Evolutionary conservation across 2,888 invertebrate genomes (phyloP).

Genomic region (Leucophenga maculata): DNA sequence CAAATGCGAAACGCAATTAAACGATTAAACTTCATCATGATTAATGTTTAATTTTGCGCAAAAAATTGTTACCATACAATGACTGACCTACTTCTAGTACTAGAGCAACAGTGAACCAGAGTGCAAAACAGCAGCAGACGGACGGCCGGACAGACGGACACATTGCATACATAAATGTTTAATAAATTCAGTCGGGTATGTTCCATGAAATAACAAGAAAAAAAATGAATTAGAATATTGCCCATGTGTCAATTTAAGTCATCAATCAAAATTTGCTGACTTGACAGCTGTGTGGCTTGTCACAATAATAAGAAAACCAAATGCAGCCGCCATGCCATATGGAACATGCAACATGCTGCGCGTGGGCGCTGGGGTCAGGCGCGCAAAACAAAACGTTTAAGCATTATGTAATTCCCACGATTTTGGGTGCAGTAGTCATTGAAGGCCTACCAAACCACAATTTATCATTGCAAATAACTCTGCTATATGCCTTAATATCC

Average conservation of each 20-base stretch:
- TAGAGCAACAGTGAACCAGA: neutral
- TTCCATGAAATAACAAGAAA: too few relatives aligned
- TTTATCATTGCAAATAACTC: too few relatives aligned
- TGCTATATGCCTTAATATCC: too few relatives aligned
- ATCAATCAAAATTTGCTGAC: slow-evolving; percentile 60
- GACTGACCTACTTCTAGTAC: neutral
- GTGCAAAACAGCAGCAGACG: neutral
- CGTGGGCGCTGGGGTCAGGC: too few relatives aligned
- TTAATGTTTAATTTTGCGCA: neutral
- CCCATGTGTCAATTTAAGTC: slow-evolving; percentile 62
- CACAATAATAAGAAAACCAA: neutral
- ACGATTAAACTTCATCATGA: slow-evolving; percentile 10
- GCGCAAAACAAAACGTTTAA: too few relatives aligned
- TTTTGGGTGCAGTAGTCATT: too few relatives aligned
- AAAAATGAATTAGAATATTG: slow-evolving; percentile 55
- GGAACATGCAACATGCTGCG: neutral
- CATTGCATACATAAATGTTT: neutral
- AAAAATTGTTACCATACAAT: too few relatives aligned
- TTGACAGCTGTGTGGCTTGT: slow-evolving; percentile 1
- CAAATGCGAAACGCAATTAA: slow-evolving; percentile 21
- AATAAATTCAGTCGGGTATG: too few relatives aligned
- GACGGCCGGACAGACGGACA: too few relatives aligned
- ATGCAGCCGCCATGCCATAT: neutral
- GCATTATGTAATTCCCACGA: too few relatives aligned
- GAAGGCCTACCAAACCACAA: too few relatives aligned